Percentiles rank a stretch among this genome's conserved stretches.
Evolutionary conservation across 2,797 vertebrate species (phyloP).

Genomic region (Hapalemur alaotrensis): DNA sequence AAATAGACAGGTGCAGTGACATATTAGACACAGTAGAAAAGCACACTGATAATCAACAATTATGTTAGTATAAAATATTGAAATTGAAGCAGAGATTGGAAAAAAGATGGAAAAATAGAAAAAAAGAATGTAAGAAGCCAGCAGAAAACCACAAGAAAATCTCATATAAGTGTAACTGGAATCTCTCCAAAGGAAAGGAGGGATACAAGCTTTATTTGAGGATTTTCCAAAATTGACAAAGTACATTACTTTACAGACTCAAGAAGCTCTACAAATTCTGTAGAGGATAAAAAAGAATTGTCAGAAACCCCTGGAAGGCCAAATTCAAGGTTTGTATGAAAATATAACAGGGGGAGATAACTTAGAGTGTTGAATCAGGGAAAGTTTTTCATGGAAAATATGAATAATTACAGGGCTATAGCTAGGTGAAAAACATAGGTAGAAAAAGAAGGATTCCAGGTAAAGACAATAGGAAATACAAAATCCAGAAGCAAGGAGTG

Average conservation of each 20-base stretch:
- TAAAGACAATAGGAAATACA: not conserved
- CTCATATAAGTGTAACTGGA: not conserved
- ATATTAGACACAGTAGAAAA: not conserved
- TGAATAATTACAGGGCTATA: not conserved
- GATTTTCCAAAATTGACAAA: not conserved
- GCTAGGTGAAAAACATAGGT: not conserved
- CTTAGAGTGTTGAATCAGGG: not conserved
- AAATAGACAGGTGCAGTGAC: not conserved
- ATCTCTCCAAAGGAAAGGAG: not conserved
- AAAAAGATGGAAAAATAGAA: not conserved
- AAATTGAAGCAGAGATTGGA: not conserved
- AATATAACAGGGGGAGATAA: not conserved
- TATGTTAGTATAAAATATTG: not conserved
- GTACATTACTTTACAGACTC: not conserved
- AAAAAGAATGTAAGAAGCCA: not conserved
- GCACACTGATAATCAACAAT: not conserved
- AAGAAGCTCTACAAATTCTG: not conserved
- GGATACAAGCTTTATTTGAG: not conserved
- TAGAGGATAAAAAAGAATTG: not conserved
- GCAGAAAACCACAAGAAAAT: not conserved
- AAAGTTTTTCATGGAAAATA: not conserved
- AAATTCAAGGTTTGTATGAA: not conserved
- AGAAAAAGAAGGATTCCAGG: not conserved
- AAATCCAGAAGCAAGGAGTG: not conserved
- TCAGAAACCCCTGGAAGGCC: not conserved